Evolutionary conservation across 2,797 vertebrate genomes (phyloP), one percentile per base, ranked within the genome.

Genomic region (Podarcis siculus): DNA sequence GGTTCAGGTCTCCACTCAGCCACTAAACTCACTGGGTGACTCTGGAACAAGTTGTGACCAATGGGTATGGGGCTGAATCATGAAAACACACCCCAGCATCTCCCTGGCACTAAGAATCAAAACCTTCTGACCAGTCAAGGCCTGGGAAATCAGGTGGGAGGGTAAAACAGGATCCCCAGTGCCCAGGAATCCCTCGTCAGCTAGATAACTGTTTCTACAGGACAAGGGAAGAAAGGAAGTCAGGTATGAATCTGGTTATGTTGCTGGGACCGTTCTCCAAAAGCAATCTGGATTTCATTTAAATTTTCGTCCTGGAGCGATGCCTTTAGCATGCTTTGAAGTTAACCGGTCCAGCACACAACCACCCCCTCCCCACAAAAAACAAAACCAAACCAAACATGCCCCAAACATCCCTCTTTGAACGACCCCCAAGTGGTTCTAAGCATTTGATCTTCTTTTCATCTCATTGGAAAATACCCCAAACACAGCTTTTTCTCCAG

Each of bases 371-470:
- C 84, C 80, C 49, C 49, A 55, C 13, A 55, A 0, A 55, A 13
- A 49, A n/a, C n/a, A 45, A 49, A 55, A 13, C 0, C 8, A 42
- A 1, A 42, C 49, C 49, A 55, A 55, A 85, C 83, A 37, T 0
- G 8, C 84, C 89, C 92, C 49, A 84, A 91, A 92, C 90, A 93
- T 91, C 10, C 86, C 81, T 86, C 87, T 91, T 85, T 88, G 12
- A 86, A 67, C 17, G 6, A 9, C 39, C 93, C 91, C 89, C 90
- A 80, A 82, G 37, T 35, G 0, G 0, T 92, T 92, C 93, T 66
- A 90, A 91, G 89, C 81, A 79, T 58, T 79, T 72, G 69, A 76
- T 37, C 55, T 86, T 58, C 30, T 69, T 86, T 90, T 86, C 64
- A 82, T 71, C 79, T 15, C 69, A 2, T 55, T 10, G 19, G 2